Percentiles rank a stretch among this genome's conserved stretches.
These are phyloP conservation scores for Cariama cristata DNA, from an alignment of 2,113 vertebrate species.

Conservation along the genomic window DNA sequence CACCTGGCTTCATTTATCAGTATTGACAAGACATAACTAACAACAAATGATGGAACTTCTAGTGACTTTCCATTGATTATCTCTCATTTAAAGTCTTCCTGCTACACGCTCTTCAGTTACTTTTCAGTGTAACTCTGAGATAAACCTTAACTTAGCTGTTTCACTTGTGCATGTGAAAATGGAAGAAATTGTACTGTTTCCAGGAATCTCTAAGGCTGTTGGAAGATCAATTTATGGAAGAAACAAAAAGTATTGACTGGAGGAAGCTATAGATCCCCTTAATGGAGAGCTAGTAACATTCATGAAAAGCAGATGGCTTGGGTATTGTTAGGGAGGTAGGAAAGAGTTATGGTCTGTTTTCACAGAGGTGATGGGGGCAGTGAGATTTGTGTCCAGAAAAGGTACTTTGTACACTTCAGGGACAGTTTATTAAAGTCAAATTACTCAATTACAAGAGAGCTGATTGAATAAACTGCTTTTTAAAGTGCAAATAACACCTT, in stretches of 20 bases:
- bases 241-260: neutral
- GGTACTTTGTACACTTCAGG: neutral
- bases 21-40: neutral
- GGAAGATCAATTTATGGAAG: constrained; percentile 19
- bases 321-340: neutral
- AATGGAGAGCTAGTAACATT: constrained; percentile 7
- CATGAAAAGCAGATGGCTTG: neutral
- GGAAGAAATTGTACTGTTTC: neutral
- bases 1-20: neutral
- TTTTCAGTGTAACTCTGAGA: neutral
- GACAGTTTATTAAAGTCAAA: neutral
- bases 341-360: neutral
- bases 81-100: neutral
- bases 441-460: neutral
- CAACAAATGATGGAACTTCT: neutral
- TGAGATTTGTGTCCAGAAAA: neutral
- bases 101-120: neutral
- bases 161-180: neutral
- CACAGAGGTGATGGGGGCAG: neutral
- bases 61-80: neutral
- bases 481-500: neutral
- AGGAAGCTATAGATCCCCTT: constrained; percentile 33
- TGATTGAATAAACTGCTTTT: neutral
- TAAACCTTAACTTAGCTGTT: neutral
- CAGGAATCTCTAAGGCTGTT: neutral